Evolutionary conservation across 2,113 vertebrate species (phyloP).

Genomic region (Megaleporinus macrocephalus): DNA sequence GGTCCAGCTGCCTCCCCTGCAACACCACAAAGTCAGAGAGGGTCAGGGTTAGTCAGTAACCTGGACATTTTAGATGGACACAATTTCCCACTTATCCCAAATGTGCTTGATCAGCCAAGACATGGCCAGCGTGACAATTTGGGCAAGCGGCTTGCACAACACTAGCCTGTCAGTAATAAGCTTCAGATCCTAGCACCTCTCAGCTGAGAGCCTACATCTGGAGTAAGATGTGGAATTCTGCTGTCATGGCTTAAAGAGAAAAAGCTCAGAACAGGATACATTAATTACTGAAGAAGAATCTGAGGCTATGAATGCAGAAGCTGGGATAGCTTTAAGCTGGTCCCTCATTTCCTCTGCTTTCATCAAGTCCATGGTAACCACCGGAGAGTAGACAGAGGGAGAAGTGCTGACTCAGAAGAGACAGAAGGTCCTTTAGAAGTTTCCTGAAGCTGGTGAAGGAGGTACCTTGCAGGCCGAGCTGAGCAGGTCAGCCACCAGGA

Average conservation of each 20-base stretch:
- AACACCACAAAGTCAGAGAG: neutral
- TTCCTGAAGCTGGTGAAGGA: neutral
- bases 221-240: neutral
- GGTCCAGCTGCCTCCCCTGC: constrained; percentile 83
- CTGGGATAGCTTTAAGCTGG: neutral
- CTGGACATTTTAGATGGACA: too few species aligned
- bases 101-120: too few species aligned
- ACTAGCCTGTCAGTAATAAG: neutral
- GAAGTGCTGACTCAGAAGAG: neutral
- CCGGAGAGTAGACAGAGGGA: neutral
- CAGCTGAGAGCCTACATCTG: neutral
- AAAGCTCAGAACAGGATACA: neutral
- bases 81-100: too few species aligned
- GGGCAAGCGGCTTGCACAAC: too few species aligned
- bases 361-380: neutral
- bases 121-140: too few species aligned
- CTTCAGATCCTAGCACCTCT: neutral
- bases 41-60: neutral
- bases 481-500: constrained; percentile 81
- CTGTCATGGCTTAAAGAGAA: neutral
- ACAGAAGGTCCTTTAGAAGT: neutral
- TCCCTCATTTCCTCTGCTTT: neutral
- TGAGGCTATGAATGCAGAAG: neutral
- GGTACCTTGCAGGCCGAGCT: constrained; percentile 82
- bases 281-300: constrained; percentile 12